Evolutionary conservation across 2,888 invertebrate genomes (phyloP), one percentile per base, ranked within the genome.

Genomic region (Tiliacea citrago): DNA sequence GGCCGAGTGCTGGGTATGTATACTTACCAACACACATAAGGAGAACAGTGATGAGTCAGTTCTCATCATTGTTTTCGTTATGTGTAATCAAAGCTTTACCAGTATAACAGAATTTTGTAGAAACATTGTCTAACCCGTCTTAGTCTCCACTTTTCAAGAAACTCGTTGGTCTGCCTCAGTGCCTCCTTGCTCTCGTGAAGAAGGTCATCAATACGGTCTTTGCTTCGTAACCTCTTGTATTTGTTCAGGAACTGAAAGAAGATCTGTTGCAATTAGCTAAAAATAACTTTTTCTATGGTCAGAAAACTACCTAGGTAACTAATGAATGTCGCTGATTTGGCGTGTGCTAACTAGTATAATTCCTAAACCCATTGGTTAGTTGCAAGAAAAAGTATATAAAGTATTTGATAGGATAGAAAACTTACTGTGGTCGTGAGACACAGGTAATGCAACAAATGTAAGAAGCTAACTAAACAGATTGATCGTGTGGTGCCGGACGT

Each of bases 81-180:
- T n/a, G 10, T 10, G 10, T 53, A n/a, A 53, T 4, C n/a, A 51
- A 51, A 12, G 53, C n/a, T 53, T 53, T 12, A 53, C 10, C 12
- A 12, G 21, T 21, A 51, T 10, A 51, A 51, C 16, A 16, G 5
- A 21, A 51, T 1, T 10, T 51, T 51, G 10, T 51, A 10, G 42
- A n/a, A 53, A 53, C 4, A 21, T 51, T 21, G 51, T 12, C 83
- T 88, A 79, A 96, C 96, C 82, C 91, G 88, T 83, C 93, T 88
- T 2, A 92, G 73, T 1, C 93, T 90, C 95, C 95, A 95, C 82
- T 94, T 95, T 63, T 95, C 95, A 29, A 96, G 78, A 65, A 93
- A 94, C 69, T 94, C 93, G 57, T 94, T 94, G 21, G 94, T 94
- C 74, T 94, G 92, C 6, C 86, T 89, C 47, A 96, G 75, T 3